These are phyloP conservation scores for Tokudaia muenninki DNA, from an alignment of 2,797 vertebrate species.

Conservation along the genomic window DNA sequence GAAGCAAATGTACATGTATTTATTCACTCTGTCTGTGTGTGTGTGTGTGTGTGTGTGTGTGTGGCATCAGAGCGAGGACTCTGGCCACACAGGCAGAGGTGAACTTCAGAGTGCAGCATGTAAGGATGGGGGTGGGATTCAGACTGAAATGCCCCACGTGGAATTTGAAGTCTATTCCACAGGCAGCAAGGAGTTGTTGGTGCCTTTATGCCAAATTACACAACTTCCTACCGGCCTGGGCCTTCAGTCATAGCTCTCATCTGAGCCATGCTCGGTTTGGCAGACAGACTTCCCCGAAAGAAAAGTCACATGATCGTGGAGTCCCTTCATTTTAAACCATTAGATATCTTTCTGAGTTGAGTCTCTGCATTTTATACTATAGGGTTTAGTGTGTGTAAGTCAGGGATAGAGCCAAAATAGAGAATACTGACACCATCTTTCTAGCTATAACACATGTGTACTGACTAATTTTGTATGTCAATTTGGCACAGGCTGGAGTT, in stretches of 20 bases:
- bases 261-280: not conserved
- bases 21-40: not conserved
- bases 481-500: too few relatives aligned
- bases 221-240: not conserved
- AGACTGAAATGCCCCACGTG: not conserved
- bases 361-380: accelerated
- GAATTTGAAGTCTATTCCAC: not conserved
- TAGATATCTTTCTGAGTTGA: not conserved
- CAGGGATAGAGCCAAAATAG: not conserved
- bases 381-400: not conserved
- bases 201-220: not conserved
- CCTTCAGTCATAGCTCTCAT: not conserved
- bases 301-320: not conserved
- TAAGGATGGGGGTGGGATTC: too few relatives aligned
- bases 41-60: not conserved
- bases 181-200: not conserved
- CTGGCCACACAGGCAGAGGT: accelerated
- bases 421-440: not conserved
- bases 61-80: too few relatives aligned
- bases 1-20: not conserved
- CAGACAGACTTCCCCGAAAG: not conserved
- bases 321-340: not conserved
- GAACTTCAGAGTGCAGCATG: accelerated
- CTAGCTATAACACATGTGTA: not conserved
- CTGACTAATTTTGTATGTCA: too few relatives aligned